phyloP scores from a whole-genome alignment of 2,888 invertebrate species.

The Athalia circularis region DNA sequence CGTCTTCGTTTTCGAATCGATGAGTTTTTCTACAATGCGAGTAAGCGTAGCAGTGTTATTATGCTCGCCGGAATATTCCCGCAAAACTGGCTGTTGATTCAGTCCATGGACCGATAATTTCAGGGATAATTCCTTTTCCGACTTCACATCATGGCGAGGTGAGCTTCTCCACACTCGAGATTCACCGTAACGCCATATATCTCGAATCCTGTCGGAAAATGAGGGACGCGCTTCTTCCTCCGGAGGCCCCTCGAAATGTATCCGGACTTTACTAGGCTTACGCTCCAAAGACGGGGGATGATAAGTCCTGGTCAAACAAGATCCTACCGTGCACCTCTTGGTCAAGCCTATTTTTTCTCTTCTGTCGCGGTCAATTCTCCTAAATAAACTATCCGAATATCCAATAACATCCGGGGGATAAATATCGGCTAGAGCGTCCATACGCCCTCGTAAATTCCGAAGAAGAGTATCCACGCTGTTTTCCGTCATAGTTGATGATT shows the following conservation, averaged over 20 bases:
- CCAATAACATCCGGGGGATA: background rate
- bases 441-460: slow-evolving; percentile 49
- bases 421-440: slow-evolving; percentile 36
- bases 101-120: slow-evolving; percentile 37
- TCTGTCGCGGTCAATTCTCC: background rate
- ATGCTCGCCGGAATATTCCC: slow-evolving; percentile 19
- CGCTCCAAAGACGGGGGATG: slow-evolving; percentile 13
- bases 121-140: slow-evolving; percentile 15
- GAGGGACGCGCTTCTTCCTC: slow-evolving; percentile 44
- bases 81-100: slow-evolving; percentile 25
- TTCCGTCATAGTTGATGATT: slow-evolving; percentile 44
- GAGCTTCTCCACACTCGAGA: slow-evolving; percentile 23
- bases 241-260: background rate
- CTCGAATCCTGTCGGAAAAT: slow-evolving; percentile 53
- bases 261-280: background rate
- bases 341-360: slow-evolving; percentile 7
- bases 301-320: slow-evolving; percentile 19
- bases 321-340: slow-evolving; percentile 20
- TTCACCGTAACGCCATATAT: slow-evolving; percentile 50
- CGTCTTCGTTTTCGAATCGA: slow-evolving; percentile 24
- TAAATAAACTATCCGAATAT: background rate
- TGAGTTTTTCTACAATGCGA: slow-evolving; percentile 39
- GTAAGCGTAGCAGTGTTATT: slow-evolving; percentile 24
- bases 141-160: background rate
- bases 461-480: slow-evolving; percentile 50